These are phyloP conservation scores for Elanus axillaris DNA, from an alignment of 2,113 vertebrate genomes.

Conservation along the genomic window DNA sequence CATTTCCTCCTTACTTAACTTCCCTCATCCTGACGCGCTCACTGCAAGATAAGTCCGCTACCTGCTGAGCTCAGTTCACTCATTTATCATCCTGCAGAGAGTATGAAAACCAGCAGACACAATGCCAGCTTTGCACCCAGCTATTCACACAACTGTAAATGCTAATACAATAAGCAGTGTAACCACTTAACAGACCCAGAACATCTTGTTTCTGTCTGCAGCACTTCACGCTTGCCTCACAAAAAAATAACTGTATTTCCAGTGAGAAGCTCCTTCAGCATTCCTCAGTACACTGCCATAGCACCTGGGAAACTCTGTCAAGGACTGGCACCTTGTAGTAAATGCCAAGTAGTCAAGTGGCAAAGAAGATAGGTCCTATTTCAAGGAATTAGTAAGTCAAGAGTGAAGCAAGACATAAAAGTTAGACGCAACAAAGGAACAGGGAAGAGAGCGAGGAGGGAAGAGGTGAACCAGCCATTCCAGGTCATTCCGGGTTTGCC, in stretches of 20 bases:
- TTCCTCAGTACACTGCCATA: not conserved
- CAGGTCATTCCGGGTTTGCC: not conserved
- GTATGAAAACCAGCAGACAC: not conserved
- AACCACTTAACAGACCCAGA: not conserved
- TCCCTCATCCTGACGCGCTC: not conserved
- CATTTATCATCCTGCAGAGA: not conserved
- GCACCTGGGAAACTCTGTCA: not conserved
- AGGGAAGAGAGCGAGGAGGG: not conserved
- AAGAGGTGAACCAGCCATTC: not conserved
- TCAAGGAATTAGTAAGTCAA: not conserved
- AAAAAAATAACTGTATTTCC: not conserved
- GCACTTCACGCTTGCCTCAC: not conserved
- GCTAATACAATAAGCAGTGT: not conserved
- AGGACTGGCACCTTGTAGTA: not conserved
- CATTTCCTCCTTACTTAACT: not conserved
- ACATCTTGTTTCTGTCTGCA: not conserved
- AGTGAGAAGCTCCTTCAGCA: not conserved
- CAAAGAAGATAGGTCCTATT: not conserved
- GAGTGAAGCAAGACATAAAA: not conserved
- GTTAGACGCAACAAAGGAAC: not conserved
- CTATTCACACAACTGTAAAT: not conserved
- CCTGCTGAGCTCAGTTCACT: not conserved
- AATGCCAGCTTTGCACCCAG: not conserved
- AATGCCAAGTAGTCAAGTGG: not conserved
- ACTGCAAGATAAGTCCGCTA: not conserved